These are phyloP conservation scores for Chaetops frenatus DNA, from an alignment of 2,113 vertebrate genomes.

Conservation along the genomic window DNA sequence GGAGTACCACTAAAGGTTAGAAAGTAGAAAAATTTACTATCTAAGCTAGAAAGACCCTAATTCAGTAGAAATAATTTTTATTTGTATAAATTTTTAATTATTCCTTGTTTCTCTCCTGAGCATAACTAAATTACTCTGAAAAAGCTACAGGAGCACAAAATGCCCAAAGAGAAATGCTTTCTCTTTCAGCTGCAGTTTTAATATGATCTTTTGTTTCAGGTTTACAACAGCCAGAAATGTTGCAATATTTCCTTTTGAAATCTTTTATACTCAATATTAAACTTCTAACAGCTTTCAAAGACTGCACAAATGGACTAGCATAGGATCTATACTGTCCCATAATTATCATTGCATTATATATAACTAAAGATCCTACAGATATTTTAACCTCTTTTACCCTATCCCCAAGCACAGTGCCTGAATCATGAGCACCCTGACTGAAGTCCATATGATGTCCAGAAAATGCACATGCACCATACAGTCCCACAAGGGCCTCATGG, in stretches of 20 bases:
- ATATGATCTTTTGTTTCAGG: not conserved
- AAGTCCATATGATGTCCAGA: not conserved
- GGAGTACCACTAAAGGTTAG: not conserved
- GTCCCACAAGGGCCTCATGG: not conserved
- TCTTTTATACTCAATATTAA: not conserved
- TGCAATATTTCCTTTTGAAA: not conserved
- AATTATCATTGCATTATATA: not conserved
- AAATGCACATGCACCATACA: accelerated
- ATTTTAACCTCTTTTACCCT: not conserved
- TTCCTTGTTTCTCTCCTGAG: not conserved
- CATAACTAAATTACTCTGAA: not conserved
- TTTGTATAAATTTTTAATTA: not conserved
- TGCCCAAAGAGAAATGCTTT: not conserved
- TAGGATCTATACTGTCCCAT: not conserved
- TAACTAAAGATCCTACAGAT: not conserved
- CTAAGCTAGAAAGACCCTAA: not conserved
- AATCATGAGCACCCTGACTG: not conserved
- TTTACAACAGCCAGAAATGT: not conserved
- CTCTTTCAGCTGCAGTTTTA: not conserved
- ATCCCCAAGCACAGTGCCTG: not conserved
- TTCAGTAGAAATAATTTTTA: not conserved
- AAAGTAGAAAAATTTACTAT: not conserved
- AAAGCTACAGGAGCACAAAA: not conserved
- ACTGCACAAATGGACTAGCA: not conserved
- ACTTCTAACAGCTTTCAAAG: not conserved